Conservation (phyloP, 2,888 invertebrate genomes). For the Zeuzera pyrina region DNA sequence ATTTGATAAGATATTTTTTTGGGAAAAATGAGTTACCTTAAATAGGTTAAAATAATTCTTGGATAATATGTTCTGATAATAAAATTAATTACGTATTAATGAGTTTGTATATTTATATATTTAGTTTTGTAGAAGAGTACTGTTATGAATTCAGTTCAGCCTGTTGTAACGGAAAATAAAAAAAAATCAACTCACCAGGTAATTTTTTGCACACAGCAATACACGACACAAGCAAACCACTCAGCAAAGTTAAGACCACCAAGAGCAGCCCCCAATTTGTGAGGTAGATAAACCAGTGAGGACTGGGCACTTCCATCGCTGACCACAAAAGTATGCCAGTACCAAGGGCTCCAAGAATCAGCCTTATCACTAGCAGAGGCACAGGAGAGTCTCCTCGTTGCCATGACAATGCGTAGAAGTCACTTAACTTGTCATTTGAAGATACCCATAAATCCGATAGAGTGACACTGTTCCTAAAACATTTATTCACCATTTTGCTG, state of each 20-base stretch:
- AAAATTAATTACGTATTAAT: too few relatives aligned
- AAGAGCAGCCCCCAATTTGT: slow-evolving; percentile 61
- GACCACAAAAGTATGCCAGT: slow-evolving; percentile 46
- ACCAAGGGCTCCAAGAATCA: slow-evolving; percentile 30
- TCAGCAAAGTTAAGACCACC: slow-evolving; percentile 31
- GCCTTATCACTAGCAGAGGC: slow-evolving; percentile 42
- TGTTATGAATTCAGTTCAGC: too few relatives aligned
- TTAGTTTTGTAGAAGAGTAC: too few relatives aligned
- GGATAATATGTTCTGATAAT: too few relatives aligned
- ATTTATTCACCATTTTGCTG: slow-evolving; percentile 57
- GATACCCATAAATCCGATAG: slow-evolving; percentile 53
- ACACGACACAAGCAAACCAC: slow-evolving; percentile 38
- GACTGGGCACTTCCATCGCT: slow-evolving; percentile 24
- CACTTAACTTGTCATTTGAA: slow-evolving; percentile 42
- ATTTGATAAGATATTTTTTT: too few relatives aligned
- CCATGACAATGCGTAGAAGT: slow-evolving; percentile 60
- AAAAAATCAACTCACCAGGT: slow-evolving; percentile 33
- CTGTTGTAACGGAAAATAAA: too few relatives aligned
- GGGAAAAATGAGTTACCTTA: too few relatives aligned
- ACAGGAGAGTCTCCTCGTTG: slow-evolving; percentile 52
- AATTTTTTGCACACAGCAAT: slow-evolving; percentile 26
- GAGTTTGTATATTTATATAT: too few relatives aligned
- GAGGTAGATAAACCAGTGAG: slow-evolving; percentile 49
- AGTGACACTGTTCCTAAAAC: slow-evolving; percentile 39
- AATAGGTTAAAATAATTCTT: too few relatives aligned